phyloP scores from a whole-genome alignment of 1,140 invertebrate genomes.

The Battus philenor region DNA sequence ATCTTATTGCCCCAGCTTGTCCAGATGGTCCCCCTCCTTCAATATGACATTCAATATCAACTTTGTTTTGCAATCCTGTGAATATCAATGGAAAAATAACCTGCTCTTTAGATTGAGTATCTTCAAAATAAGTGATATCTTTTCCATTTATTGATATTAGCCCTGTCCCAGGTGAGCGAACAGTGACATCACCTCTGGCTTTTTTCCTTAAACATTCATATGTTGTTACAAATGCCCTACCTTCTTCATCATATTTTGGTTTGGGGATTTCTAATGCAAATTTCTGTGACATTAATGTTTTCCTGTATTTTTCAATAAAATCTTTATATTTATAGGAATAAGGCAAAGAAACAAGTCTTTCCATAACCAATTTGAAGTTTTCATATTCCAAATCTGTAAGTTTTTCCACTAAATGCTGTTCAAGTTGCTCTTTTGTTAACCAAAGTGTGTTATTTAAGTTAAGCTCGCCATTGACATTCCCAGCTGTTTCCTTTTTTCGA shows the following conservation, averaged over 20 bases:
- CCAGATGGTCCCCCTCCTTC: conserved; percentile 82
- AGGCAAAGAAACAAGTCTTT: conserved; percentile 83
- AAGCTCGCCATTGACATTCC: conserved; percentile 78
- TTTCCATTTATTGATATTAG: conserved; percentile 88
- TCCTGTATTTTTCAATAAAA: conserved; percentile 84
- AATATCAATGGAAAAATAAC: conserved; percentile 92
- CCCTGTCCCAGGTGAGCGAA: conserved; percentile 87
- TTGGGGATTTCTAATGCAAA: conserved; percentile 77
- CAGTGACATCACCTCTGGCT: conserved; percentile 80
- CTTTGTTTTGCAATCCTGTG: conserved; percentile 82
- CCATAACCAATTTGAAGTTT: conserved; percentile 84
- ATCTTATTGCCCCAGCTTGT: conserved; percentile 90
- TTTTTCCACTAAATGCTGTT: conserved; percentile 82
- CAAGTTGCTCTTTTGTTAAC: conserved; percentile 82
- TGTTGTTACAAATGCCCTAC: conserved; percentile 81
- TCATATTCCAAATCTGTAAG: conserved; percentile 84
- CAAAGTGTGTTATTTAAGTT: conserved; percentile 77
- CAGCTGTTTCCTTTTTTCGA: conserved; percentile 76
- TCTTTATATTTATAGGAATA: conserved; percentile 81
- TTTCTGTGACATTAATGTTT: conserved; percentile 74
- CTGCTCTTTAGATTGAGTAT: conserved; percentile 84
- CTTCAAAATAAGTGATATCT: conserved; percentile 85
- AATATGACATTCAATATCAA: conserved; percentile 90
- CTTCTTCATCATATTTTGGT: conserved; percentile 81
- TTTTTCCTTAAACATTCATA: conserved; percentile 85